These are phyloP conservation scores for Takifugu rubripes DNA, from an alignment of 2,797 vertebrate genomes.

Conservation along the genomic window DNA sequence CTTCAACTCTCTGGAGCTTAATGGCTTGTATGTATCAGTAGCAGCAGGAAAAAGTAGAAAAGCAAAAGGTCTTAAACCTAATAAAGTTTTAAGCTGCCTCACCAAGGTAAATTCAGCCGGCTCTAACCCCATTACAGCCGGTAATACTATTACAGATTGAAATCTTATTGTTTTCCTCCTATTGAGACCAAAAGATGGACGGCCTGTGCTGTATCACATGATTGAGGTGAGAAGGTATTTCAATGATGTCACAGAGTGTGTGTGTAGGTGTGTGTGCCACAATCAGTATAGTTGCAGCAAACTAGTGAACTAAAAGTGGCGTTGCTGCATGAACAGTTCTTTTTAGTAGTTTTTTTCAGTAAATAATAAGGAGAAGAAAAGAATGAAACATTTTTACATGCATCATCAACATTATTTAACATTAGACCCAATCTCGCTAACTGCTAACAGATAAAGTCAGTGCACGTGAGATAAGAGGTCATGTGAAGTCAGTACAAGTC, in stretches of 20 bases:
- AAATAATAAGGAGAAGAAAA: neutral
- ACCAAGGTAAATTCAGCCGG: conserved; percentile 67
- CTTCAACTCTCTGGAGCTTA: conserved; percentile 71
- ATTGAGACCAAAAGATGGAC: conserved; percentile 59
- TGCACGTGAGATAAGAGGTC: no score
- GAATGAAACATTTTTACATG: neutral
- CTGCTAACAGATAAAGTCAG: neutral
- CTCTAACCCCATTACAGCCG: conserved; percentile 67
- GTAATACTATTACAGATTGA: conserved; percentile 75
- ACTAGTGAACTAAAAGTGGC: conserved; percentile 13
- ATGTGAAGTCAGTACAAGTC: no score
- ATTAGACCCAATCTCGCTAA: neutral
- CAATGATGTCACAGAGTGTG: conserved; percentile 61
- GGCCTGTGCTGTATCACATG: conserved; percentile 58
- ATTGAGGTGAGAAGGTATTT: conserved; percentile 70
- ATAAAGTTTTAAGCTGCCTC: conserved; percentile 75
- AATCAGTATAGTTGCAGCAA: conserved; percentile 46
- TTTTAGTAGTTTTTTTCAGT: conserved; percentile 3
- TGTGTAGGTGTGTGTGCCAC: conserved; percentile 12
- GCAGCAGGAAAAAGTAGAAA: conserved; percentile 66
- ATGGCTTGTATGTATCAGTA: conserved; percentile 70
- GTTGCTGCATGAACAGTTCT: conserved; percentile 4
- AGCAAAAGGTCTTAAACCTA: conserved; percentile 70
- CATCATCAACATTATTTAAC: no score
- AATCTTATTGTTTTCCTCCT: conserved; percentile 70